Base-by-base conservation (phyloP, 2,888 invertebrate species). In the Spicauda simplicius region DNA sequence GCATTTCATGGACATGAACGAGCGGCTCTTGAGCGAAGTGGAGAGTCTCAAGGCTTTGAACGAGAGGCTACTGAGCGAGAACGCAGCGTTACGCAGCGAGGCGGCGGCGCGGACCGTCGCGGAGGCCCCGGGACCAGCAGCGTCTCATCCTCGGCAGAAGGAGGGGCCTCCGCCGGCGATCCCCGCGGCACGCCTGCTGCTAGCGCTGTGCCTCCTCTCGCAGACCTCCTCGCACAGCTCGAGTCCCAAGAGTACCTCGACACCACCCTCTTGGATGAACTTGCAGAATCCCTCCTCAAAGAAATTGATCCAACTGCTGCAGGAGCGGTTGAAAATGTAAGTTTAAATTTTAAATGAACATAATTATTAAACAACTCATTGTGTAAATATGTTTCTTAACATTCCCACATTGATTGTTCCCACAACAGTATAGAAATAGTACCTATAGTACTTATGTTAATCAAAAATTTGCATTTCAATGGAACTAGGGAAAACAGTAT, bases 141-240 rank as follows among this genome's bases (percentile, higher is more conserved):
- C 94, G 95, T 96, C 96, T 96, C 92, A 94, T 96, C 98, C 98
- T 98, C 99, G 95, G 99, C 96, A 98, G 98, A 98, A 97, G 95
- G 96, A 95, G 95, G 95, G 94, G 95, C 94, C 94, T 89, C 95
- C 95, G 94, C 90, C 95, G 95, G 96, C 95, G 94, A 89, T 93
- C 91, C 94, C 94, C 93, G 94, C 94, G 95, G 95, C 95, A 60
- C 95, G 96, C 76, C 94, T 95, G 95, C 95, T 95, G 94, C 95
- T 97, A 87, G 93, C 96, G 93, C 94, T 96, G 86, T 96, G 95
- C 95, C 96, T 97, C 94, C 96, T 97, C 94, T 97, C 95, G 94
- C 97, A 95, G 97, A 97, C 94, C 93, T 97, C 94, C 95, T 97
- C 95, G 95, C 95, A 78, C 96, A 96, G 84, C 94, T 97, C 94